phyloP scores from a whole-genome alignment of 2,888 invertebrate genomes.

The Tiliacea aurago region DNA sequence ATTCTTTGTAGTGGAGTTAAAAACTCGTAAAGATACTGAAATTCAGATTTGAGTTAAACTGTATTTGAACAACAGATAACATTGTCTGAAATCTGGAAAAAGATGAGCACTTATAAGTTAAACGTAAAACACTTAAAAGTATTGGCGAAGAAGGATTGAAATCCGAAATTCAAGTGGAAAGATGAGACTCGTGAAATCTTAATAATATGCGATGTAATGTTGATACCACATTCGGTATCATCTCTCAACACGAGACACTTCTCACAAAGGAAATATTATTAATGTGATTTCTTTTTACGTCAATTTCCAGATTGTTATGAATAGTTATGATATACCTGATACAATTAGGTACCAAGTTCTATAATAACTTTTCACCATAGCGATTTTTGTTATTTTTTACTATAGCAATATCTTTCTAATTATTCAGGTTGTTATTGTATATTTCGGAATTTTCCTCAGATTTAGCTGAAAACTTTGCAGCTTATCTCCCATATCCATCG shows the following conservation, averaged over 20 bases:
- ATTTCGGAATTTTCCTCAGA: constrained; percentile 9
- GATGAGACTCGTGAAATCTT: not conserved
- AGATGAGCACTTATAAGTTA: not conserved
- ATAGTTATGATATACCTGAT: not conserved
- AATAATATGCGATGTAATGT: constrained; percentile 5
- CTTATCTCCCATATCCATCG: constrained; percentile 21
- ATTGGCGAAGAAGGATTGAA: not conserved
- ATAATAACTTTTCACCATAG: not conserved
- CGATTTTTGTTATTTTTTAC: not conserved
- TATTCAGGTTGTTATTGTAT: not conserved
- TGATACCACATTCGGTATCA: constrained; percentile 27
- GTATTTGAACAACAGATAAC: constrained; percentile 34
- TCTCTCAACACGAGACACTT: constrained; percentile 3
- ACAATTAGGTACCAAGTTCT: not conserved
- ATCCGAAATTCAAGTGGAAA: constrained; percentile 8
- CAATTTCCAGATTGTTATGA: constrained; percentile 8
- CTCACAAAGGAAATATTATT: constrained; percentile 9
- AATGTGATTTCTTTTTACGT: not conserved
- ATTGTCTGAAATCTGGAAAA: constrained; percentile 13
- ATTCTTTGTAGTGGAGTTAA: constrained; percentile 37
- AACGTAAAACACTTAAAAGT: no score
- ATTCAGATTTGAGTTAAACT: constrained; percentile 30
- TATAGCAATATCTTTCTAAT: not conserved
- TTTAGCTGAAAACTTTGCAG: constrained; percentile 1
- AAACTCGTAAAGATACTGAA: constrained; percentile 37